phyloP scores from a whole-genome alignment of 2,113 vertebrate species.

The Oncorhynchus masou region DNA sequence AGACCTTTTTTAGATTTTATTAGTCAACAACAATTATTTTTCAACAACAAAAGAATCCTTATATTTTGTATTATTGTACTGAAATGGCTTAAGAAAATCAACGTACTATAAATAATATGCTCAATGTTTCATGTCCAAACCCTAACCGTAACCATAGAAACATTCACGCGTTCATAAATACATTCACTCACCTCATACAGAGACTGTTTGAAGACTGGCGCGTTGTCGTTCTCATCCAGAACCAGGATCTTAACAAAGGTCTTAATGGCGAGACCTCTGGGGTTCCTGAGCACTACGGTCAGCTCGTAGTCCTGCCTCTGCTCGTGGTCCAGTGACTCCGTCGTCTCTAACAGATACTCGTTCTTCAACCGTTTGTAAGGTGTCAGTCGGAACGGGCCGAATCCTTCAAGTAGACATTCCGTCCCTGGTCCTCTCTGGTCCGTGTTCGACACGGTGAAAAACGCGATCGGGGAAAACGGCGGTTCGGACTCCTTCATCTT shows the following conservation, averaged over 20 bases:
- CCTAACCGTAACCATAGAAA: too few relatives aligned
- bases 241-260: conserved; percentile 84
- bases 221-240: conserved; percentile 93
- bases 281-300: conserved; percentile 81
- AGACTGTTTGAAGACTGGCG: conserved; percentile 86
- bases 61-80: too few relatives aligned
- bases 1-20: too few relatives aligned
- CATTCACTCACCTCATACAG: conserved; percentile 77
- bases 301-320: conserved; percentile 83
- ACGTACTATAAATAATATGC: too few relatives aligned
- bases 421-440: conserved; percentile 78
- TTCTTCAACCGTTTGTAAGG: conserved; percentile 87
- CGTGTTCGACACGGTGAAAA: conserved; percentile 90
- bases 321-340: conserved; percentile 88
- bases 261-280: conserved; percentile 76
- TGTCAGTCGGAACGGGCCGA: conserved; percentile 85
- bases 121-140: too few relatives aligned
- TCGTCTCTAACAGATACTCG: conserved; percentile 92
- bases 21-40: too few relatives aligned
- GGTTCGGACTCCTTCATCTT: conserved; percentile 90
- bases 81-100: too few relatives aligned
- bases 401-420: conserved; percentile 84
- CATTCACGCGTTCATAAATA: too few relatives aligned
- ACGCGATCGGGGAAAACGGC: conserved; percentile 87
- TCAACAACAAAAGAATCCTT: too few relatives aligned